Conservation (phyloP, 2,888 invertebrate species). For the Chymomyza procnemis region DNA sequence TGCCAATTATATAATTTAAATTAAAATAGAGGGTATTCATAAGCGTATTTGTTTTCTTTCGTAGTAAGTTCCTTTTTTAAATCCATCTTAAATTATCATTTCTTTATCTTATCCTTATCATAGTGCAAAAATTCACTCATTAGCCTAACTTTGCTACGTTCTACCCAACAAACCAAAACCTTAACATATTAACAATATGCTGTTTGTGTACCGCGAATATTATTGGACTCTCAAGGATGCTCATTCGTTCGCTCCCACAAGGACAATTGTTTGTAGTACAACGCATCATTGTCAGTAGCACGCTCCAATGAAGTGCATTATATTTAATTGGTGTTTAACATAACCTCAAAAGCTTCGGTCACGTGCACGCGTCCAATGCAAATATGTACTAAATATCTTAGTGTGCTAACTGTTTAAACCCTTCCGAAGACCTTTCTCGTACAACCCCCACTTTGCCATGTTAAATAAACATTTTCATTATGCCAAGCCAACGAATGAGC, state of each 20-base stretch:
- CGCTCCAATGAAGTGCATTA: slow-evolving; percentile 67
- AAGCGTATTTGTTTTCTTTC: no score
- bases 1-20: no score
- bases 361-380: slow-evolving; percentile 54
- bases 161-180: background rate
- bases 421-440: background rate
- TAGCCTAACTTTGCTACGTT: background rate
- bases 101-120: no score
- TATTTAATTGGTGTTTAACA: slow-evolving; percentile 67
- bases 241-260: background rate
- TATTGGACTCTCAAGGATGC: background rate
- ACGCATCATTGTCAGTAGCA: slow-evolving; percentile 13
- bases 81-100: no score
- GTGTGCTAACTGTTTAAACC: background rate
- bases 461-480: slow-evolving; percentile 1
- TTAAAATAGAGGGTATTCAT: no score
- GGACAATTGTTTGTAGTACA: background rate
- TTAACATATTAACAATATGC: background rate
- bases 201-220: background rate
- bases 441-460: slow-evolving; percentile 25
- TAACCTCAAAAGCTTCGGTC: slow-evolving; percentile 46
- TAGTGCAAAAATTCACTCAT: no score
- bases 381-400: slow-evolving; percentile 27
- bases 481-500: slow-evolving; percentile 27
- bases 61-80: no score